Evolutionary conservation across 2,797 vertebrate genomes (phyloP), one percentile per base, ranked within the genome.

Genomic region (Tympanoctomys barrerae): DNA sequence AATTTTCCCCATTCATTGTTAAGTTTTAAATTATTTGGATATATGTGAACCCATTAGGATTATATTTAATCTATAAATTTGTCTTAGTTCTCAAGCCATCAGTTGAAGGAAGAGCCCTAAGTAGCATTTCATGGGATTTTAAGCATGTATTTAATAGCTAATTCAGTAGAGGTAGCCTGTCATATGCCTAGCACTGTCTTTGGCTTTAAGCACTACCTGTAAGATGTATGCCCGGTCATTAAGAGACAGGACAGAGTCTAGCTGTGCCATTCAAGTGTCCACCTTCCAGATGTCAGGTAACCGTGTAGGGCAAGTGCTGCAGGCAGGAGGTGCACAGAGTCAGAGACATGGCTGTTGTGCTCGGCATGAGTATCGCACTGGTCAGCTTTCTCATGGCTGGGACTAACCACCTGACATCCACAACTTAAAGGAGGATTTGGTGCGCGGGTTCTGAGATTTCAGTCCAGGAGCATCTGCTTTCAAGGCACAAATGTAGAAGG

Each of bases 11-110:
- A 0, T 49, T 90, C 46, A 22, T 82, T 77, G 39, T 14, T 80
- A 85, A 81, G 57, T 87, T 96, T 96, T 89, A 78, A 78, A 85
- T 95, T 96, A 75, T 80, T 91, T 61, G 12, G n/a, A 52, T 91
- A 79, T 91, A 62, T 80, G 24, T 91, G 49, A 22, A 91, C 39
- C 39, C 71, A 77, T 92, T 82, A 80, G 31, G 12, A 59, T 87
- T 90, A 54, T 52, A 5, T 82, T 61, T 81, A 81, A 81, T 87
- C 28, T 95, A 33, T 84, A 62, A 7, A 62, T 95, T 87, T 90
- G 10, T 93, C 90, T 46, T 31, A 89, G 7, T 62, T 97, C 54
- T 88, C 66, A 87, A 89, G 11, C 57, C 39, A 70, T 31, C 22
- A 87, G 14, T 91, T 96, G 19, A 89, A 96, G 49, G 49, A 94